Evolutionary conservation across 2,888 invertebrate species (phyloP), one percentile per base, ranked within the genome.

Genomic region (Drosophila anomalata): DNA sequence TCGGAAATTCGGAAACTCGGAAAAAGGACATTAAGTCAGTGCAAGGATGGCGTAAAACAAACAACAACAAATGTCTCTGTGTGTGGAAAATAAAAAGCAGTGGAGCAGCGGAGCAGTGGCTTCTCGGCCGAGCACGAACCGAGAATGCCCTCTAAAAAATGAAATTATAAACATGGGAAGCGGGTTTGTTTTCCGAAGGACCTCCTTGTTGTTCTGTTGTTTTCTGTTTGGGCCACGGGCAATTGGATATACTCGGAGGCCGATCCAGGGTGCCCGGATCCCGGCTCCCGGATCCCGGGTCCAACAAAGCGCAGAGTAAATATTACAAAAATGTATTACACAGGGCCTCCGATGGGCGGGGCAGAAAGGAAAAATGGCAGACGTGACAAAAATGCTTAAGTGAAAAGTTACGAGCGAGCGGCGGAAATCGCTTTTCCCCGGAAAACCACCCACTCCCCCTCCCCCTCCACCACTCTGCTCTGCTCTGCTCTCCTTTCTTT

Each of bases 381-480:
- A 84, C 84, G 84, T 84, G 84, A 84, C 84, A 84, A 87, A 84
- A 84, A 84, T 84, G 77, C 82, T 75, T 82, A 87, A 84, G 84
- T 84, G 85, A 84, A 84, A 84, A 87, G 84, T 84, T 84, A 82
- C 77, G 86, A 84, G 79, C 71, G 55, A 63, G 59, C 74, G 63
- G 60, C 75, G 85, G 75, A 84, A 84, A 84, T 87, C 83, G 87
- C 76, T 76, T 83, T 83, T 55, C 54, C 65, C 31, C 51, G 12
- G 44, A 9, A 44, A 6, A 22, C 20, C 22, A 20, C 22, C 44
- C 26, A 6, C 7, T 29, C 50, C n/a, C 36, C 39, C n/a, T 17
- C 42, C 50, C n/a, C 36, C 39, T 17, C 26, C 42, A 12, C 26
- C n/a, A n/a, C 39, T 36, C 41, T 42, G 48, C 52, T 47, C 56